A percentile compares a stretch with the other conserved stretches of the same genome.
Evolutionary conservation across 2,797 vertebrate genomes (phyloP).

Genomic region (Trichosurus vulpecula): DNA sequence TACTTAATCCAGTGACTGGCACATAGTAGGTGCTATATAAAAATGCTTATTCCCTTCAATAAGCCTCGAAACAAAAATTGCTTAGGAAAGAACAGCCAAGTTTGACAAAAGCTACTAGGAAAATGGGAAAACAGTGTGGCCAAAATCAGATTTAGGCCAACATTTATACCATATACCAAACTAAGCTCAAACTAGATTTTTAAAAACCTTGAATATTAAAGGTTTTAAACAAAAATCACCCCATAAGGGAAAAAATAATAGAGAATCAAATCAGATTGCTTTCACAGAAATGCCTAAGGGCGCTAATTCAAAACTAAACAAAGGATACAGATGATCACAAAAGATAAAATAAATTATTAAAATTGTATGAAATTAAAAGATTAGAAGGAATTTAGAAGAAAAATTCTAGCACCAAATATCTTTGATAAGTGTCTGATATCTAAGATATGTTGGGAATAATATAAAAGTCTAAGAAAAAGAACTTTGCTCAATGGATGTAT

Average conservation of each 20-base stretch:
- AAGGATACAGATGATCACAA: not conserved
- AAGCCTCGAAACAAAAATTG: not conserved
- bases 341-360: not conserved
- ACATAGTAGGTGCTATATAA: not conserved
- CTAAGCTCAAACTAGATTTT: not conserved
- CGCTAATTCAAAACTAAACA: not conserved
- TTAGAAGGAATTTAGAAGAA: not conserved
- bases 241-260: not conserved
- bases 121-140: not conserved
- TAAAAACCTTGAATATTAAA: not conserved
- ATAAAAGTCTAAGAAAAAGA: not conserved
- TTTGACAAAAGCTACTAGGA: not conserved
- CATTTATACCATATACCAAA: not conserved
- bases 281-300: not conserved
- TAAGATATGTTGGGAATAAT: not conserved
- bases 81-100: not conserved
- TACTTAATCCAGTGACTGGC: not conserved
- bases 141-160: not conserved
- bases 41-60: not conserved
- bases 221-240: not conserved
- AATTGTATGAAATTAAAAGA: not conserved
- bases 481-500: not conserved
- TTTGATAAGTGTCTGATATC: not conserved
- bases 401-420: not conserved
- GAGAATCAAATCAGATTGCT: not conserved